Evolutionary conservation across 2,888 invertebrate species (phyloP).

Genomic region (Pyrrhosoma nymphula): DNA sequence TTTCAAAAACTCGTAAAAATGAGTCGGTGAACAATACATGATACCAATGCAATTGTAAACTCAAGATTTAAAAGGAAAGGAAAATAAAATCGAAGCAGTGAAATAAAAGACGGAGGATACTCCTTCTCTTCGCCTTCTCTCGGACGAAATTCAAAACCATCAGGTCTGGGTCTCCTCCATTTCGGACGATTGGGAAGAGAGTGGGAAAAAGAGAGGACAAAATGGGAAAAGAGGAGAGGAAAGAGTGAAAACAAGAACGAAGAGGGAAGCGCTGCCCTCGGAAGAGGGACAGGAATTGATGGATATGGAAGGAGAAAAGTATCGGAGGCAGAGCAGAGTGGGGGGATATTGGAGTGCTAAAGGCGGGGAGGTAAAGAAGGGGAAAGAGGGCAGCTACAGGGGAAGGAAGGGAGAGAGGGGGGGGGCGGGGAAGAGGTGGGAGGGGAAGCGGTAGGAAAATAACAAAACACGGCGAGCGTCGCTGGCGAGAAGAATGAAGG

Average conservation of each 20-base stretch:
- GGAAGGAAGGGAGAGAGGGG: conserved; percentile 58
- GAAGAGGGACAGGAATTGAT: neutral
- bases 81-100: too few relatives aligned
- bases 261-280: too few relatives aligned
- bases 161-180: neutral
- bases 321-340: neutral
- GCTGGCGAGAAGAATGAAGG: neutral
- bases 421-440: neutral
- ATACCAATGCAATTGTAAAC: too few relatives aligned
- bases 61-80: too few relatives aligned
- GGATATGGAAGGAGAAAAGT: neutral
- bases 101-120: too few relatives aligned
- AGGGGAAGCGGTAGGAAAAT: neutral
- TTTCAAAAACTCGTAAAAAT: too few relatives aligned
- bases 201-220: neutral
- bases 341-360: neutral
- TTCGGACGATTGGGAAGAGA: neutral
- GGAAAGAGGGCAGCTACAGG: neutral
- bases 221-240: neutral
- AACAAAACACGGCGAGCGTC: conserved; percentile 10
- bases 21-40: too few relatives aligned
- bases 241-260: too few relatives aligned
- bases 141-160: neutral
- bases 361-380: neutral
- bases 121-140: neutral